Evolutionary conservation across 2,797 vertebrate genomes (phyloP).

Genomic region (Coregonus suidteri): DNA sequence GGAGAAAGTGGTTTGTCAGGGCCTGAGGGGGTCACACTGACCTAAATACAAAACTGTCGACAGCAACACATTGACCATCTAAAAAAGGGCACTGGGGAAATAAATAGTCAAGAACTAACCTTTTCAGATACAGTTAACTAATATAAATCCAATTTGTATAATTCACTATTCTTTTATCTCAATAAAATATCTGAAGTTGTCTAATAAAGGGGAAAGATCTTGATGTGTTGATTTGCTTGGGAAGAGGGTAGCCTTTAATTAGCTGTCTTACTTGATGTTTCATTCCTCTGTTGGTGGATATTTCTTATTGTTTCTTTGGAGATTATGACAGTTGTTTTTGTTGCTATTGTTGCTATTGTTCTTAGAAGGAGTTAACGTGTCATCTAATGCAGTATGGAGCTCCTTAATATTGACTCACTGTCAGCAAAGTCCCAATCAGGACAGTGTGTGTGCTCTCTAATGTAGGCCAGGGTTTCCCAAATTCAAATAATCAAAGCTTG

Average conservation of each 20-base stretch:
- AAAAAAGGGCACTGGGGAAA: conserved; percentile 49
- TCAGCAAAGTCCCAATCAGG: neutral
- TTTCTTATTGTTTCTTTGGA: conserved; percentile 14
- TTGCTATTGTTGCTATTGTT: conserved; percentile 42
- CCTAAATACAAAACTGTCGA: conserved; percentile 79
- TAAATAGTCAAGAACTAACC: conserved; percentile 49
- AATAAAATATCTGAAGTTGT: neutral
- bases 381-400: conserved; percentile 30
- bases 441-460: conserved; percentile 8
- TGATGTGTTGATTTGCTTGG: conserved; percentile 9
- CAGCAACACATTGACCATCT: conserved; percentile 66
- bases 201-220: neutral
- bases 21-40: conserved; percentile 76
- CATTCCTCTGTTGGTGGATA: conserved; percentile 42
- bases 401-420: conserved; percentile 50
- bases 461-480: too few relatives aligned
- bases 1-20: conserved; percentile 75
- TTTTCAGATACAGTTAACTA: neutral
- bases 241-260: conserved; percentile 31
- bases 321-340: conserved; percentile 36
- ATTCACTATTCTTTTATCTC: neutral
- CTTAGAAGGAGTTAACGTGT: conserved; percentile 22
- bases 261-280: conserved; percentile 24
- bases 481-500: too few relatives aligned
- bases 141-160: neutral